Conservation (phyloP, 2,113 vertebrate species). For the Poeciliopsis occidentalis region DNA sequence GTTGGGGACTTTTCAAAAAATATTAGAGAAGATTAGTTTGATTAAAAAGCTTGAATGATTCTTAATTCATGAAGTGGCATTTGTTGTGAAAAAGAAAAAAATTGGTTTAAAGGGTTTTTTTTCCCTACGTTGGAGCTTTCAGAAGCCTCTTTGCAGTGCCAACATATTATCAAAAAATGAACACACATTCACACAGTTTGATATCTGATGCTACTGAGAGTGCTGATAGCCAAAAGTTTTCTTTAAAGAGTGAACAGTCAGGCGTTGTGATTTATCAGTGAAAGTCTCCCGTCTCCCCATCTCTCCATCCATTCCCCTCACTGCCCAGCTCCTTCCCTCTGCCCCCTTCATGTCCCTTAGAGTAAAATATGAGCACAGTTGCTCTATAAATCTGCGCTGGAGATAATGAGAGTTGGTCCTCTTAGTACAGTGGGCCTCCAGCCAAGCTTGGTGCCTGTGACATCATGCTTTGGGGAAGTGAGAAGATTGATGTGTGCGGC, state of each 20-base stretch:
- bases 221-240: slow-evolving; percentile 59
- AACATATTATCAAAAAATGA: slow-evolving; percentile 6
- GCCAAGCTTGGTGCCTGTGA: slow-evolving; percentile 61
- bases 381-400: slow-evolving; percentile 61
- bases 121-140: slow-evolving; percentile 15
- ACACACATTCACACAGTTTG: slow-evolving; percentile 28
- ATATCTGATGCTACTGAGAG: slow-evolving; percentile 41
- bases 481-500: slow-evolving; percentile 46
- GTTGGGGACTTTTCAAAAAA: slow-evolving; percentile 5
- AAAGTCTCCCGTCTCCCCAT: slow-evolving; percentile 33
- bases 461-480: slow-evolving; percentile 62
- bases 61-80: neutral
- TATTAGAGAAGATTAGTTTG: slow-evolving; percentile 5
- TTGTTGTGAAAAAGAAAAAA: slow-evolving; percentile 2
- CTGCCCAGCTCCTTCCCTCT: slow-evolving; percentile 4
- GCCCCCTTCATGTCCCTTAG: slow-evolving; percentile 32
- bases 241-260: slow-evolving; percentile 57
- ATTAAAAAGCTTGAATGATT: slow-evolving; percentile 18
- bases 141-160: slow-evolving; percentile 16
- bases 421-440: slow-evolving; percentile 56
- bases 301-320: slow-evolving; percentile 9
- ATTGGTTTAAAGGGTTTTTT: slow-evolving; percentile 7
- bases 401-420: slow-evolving; percentile 70
- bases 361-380: slow-evolving; percentile 60
- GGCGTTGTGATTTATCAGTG: slow-evolving; percentile 45